Evolutionary conservation across 2,797 vertebrate genomes (phyloP).

Genomic region (Phrynocephalus forsythii): DNA sequence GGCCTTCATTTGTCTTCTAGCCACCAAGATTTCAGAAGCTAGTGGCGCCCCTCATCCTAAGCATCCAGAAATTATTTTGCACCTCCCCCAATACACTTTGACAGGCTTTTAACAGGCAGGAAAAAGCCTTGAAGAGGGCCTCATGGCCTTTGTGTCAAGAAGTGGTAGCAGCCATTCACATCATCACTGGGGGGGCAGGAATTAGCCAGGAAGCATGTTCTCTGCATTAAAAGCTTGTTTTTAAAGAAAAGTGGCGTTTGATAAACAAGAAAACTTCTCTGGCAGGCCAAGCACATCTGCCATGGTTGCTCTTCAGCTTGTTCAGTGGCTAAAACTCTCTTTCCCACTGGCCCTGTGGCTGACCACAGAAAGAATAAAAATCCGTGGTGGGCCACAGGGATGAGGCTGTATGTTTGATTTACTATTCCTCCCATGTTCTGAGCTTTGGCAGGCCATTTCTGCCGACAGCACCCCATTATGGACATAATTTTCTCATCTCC

Average conservation of each 20-base stretch:
- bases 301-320: neutral
- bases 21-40: neutral
- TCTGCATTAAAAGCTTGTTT: neutral
- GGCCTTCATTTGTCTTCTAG: conserved; percentile 31
- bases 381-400: neutral
- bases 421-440: conserved; percentile 25
- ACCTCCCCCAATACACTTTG: neutral
- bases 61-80: conserved; percentile 33
- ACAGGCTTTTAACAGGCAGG: conserved; percentile 16
- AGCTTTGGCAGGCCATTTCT: conserved; percentile 42
- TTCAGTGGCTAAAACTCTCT: neutral
- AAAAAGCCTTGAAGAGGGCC: neutral
- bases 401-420: conserved; percentile 4
- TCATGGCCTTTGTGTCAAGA: too few species aligned
- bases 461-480: conserved; percentile 7
- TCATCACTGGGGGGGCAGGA: conserved; percentile 10
- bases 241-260: neutral
- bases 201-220: neutral
- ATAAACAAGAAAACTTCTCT: neutral
- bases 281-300: neutral
- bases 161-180: neutral
- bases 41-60: neutral
- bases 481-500: conserved; percentile 38
- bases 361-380: conserved; percentile 6
- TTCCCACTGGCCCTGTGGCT: neutral